Percentiles rank a stretch among this genome's conserved stretches.
Evolutionary conservation across 2,797 vertebrate species (phyloP).

Genomic region (Esox masquinongy): DNA sequence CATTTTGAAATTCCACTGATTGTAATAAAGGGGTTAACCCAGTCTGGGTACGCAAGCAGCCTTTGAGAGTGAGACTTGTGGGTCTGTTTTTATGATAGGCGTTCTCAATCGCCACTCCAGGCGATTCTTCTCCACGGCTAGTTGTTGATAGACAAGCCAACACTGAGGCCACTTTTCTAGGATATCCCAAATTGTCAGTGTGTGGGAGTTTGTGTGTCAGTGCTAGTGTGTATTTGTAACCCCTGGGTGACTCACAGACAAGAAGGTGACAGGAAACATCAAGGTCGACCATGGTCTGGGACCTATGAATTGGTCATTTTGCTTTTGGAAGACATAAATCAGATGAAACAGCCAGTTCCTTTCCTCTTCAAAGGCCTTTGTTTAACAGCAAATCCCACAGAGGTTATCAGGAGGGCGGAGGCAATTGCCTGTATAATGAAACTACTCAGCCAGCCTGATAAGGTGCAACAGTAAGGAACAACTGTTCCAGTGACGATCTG

Average conservation of each 20-base stretch:
- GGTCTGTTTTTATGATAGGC: conserved; percentile 11
- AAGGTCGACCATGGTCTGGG: conserved; percentile 68
- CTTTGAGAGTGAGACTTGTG: conserved; percentile 1
- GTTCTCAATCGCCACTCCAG: conserved; percentile 4
- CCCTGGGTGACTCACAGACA: conserved; percentile 20
- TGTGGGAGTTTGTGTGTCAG: background rate
- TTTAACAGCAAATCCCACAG: conserved; percentile 57
- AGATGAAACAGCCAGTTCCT: conserved; percentile 61
- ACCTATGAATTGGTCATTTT: conserved; percentile 61
- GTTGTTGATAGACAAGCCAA: conserved; percentile 12
- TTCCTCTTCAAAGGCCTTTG: conserved; percentile 75
- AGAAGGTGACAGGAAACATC: conserved; percentile 61
- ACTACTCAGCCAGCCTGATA: conserved; percentile 63
- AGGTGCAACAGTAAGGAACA: conserved; percentile 53
- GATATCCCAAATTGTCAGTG: conserved; percentile 3
- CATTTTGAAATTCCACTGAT: conserved; percentile 34
- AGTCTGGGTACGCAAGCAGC: background rate
- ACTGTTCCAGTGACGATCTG: conserved; percentile 50
- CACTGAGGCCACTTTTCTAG: conserved; percentile 2
- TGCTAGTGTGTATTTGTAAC: conserved; percentile 4
- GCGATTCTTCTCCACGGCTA: conserved; percentile 7
- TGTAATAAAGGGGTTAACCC: conserved; percentile 30
- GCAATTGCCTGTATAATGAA: conserved; percentile 71
- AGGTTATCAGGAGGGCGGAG: conserved; percentile 72
- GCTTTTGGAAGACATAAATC: conserved; percentile 72